Evolutionary conservation across 2,113 vertebrate genomes (phyloP).

Genomic region (Caranx melampygus): DNA sequence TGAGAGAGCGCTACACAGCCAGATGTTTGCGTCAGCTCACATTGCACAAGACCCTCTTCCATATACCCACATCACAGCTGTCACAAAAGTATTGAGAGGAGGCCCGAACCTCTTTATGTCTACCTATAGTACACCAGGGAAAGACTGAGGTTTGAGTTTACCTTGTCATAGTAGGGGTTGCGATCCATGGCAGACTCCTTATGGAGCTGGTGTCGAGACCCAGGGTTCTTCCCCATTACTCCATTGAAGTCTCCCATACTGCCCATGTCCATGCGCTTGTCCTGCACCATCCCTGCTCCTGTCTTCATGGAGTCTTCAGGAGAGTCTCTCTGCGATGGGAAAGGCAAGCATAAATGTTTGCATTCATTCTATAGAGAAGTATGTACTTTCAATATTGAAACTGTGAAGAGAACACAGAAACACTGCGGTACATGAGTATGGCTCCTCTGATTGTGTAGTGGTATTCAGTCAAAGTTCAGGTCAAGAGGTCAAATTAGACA

Average conservation of each 20-base stretch:
- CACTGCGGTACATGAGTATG: too few species aligned
- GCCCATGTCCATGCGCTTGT: conserved; percentile 94
- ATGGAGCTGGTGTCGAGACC: conserved; percentile 91
- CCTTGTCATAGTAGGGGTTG: conserved; percentile 91
- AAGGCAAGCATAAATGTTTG: background rate
- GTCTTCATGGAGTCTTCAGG: conserved; percentile 93
- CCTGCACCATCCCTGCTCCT: conserved; percentile 88
- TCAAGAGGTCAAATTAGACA: too few species aligned
- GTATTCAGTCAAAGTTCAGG: too few species aligned
- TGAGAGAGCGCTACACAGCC: background rate
- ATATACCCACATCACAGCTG: background rate
- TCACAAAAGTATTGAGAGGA: background rate
- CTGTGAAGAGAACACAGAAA: too few species aligned
- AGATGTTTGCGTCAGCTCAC: background rate
- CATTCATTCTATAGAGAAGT: background rate
- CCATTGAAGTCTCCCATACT: conserved; percentile 91
- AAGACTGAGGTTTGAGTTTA: background rate
- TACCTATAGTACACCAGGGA: background rate
- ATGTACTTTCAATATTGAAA: background rate
- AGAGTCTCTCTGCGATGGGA: conserved; percentile 90
- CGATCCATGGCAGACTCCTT: conserved; percentile 96
- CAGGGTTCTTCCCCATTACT: conserved; percentile 89
- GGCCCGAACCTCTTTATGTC: background rate
- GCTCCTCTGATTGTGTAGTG: background rate
- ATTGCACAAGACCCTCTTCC: background rate